These are phyloP conservation scores for Coecobrya sp. DNA, from an alignment of 2,888 invertebrate species.

Conservation along the genomic window DNA sequence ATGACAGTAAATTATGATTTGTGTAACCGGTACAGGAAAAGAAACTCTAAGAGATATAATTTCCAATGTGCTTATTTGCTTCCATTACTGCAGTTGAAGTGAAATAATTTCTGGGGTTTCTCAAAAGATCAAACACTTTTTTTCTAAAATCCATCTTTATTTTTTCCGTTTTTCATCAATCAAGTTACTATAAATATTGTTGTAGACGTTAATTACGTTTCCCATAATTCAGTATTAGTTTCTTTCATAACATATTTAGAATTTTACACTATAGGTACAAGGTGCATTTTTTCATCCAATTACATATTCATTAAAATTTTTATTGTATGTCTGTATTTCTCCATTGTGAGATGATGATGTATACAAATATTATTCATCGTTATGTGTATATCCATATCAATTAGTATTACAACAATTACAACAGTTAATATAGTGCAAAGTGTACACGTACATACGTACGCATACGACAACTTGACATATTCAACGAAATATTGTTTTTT, in stretches of 20 bases:
- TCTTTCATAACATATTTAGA: conserved; percentile 6
- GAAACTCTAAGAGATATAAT: no score
- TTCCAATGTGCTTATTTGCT: no score
- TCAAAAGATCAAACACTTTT: background rate
- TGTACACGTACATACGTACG: no score
- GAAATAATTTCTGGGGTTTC: no score
- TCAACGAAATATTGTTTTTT: background rate
- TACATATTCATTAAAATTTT: background rate
- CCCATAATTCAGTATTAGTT: background rate
- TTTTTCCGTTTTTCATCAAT: background rate
- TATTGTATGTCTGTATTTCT: background rate
- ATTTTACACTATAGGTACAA: conserved; percentile 53
- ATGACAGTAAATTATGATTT: no score
- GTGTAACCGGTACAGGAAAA: no score
- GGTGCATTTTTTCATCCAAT: conserved; percentile 20
- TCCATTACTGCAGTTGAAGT: no score
- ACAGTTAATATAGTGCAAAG: no score
- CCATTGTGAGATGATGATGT: background rate
- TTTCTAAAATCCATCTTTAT: conserved; percentile 26
- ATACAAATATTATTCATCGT: background rate
- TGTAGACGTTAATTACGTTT: background rate
- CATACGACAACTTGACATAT: no score
- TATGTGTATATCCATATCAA: background rate
- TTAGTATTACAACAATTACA: no score
- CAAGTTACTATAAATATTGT: conserved; percentile 11